phyloP scores from a whole-genome alignment of 2,113 vertebrate genomes.

The Eulacestoma nigropectus region DNA sequence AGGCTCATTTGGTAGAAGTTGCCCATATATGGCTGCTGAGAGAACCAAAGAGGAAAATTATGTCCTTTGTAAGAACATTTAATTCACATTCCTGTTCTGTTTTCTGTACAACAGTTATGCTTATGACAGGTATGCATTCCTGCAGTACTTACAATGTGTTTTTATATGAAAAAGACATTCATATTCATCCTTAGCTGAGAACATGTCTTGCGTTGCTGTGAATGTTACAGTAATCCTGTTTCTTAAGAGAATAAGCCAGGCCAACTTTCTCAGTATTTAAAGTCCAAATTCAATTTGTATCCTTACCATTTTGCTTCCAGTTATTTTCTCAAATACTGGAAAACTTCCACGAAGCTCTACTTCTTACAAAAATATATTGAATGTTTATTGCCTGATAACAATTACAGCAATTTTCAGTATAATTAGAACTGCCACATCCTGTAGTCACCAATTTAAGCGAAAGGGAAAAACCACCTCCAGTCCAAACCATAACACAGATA shows the following conservation, averaged over 20 bases:
- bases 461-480: conserved; percentile 23
- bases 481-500: conserved; percentile 47
- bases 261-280: conserved; percentile 12
- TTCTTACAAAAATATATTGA: conserved; percentile 38
- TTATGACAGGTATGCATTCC: conserved; percentile 54
- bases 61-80: conserved; percentile 33
- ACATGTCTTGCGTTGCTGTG: not conserved
- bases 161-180: conserved; percentile 47
- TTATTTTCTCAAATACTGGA: conserved; percentile 45
- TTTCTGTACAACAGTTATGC: conserved; percentile 53
- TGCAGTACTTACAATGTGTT: not conserved
- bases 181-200: conserved; percentile 1
- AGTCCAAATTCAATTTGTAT: conserved; percentile 38
- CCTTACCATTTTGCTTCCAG: conserved; percentile 21
- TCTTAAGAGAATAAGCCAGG: conserved; percentile 12
- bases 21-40: conserved; percentile 58
- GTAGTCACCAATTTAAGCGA: conserved; percentile 50
- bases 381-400: conserved; percentile 60
- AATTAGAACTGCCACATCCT: conserved; percentile 55
- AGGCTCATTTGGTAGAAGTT: conserved; percentile 36
- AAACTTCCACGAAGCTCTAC: conserved; percentile 18
- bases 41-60: conserved; percentile 23
- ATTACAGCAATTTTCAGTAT: conserved; percentile 47
- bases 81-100: conserved; percentile 51
- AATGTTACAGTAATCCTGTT: conserved; percentile 27